Conservation (phyloP, 2,797 vertebrate species). For the Characodon lateralis region DNA sequence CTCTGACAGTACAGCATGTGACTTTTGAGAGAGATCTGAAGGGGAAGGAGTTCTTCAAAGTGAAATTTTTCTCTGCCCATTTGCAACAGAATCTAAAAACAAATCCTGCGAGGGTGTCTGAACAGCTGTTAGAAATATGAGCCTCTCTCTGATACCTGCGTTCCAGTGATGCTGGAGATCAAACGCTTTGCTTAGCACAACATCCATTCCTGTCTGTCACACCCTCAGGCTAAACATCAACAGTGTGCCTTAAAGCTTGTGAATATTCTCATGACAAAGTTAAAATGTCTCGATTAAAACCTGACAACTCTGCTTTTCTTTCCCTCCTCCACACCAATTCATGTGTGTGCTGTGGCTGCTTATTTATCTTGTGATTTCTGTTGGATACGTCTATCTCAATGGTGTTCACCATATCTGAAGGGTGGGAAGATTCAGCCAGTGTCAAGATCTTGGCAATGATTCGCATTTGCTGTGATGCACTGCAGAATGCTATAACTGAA, state of each 20-base stretch:
- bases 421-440: constrained; percentile 20
- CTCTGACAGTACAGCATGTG: constrained; percentile 4
- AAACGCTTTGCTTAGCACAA: constrained; percentile 68
- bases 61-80: constrained; percentile 41
- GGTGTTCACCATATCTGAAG: constrained; percentile 24
- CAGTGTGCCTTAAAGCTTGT: constrained; percentile 57
- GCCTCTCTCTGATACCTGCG: constrained; percentile 67
- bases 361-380: constrained; percentile 37
- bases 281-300: constrained; percentile 75
- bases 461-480: constrained; percentile 8
- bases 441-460: constrained; percentile 14
- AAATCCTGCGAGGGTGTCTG: constrained; percentile 45
- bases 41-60: constrained; percentile 32
- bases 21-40: constrained; percentile 32
- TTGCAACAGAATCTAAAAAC: constrained; percentile 67
- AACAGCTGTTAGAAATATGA: constrained; percentile 56
- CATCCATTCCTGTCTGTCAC: constrained; percentile 73
- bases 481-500: background rate
- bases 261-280: constrained; percentile 74
- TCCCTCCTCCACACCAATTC: constrained; percentile 18
- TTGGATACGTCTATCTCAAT: constrained; percentile 11
- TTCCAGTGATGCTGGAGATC: constrained; percentile 68
- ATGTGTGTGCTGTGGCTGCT: constrained; percentile 31
- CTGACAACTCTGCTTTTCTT: constrained; percentile 48
- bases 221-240: constrained; percentile 74